Conservation (phyloP, 2,888 invertebrate genomes). For the Schizaphis graminum region DNA sequence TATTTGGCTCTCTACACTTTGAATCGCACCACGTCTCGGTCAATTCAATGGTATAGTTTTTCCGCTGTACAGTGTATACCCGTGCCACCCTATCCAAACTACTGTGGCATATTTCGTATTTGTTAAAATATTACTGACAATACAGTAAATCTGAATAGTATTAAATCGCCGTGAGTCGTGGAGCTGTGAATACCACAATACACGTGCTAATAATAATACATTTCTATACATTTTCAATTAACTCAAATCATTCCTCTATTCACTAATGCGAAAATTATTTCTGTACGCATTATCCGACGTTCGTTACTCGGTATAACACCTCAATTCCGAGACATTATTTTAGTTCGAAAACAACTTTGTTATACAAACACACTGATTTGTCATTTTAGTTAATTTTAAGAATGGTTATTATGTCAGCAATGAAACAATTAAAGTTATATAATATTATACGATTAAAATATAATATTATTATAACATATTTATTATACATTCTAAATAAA, state of each 20-base stretch:
- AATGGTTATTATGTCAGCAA: neutral
- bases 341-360: neutral
- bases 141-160: neutral
- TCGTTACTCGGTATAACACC: neutral
- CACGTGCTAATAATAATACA: neutral
- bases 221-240: neutral
- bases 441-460: no score
- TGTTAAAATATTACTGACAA: neutral
- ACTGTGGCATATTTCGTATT: neutral
- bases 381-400: neutral
- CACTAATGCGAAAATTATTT: neutral
- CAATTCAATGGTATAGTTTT: neutral
- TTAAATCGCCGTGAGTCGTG: neutral
- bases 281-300: neutral
- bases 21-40: neutral
- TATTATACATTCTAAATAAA: no score
- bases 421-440: no score
- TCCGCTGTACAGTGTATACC: neutral
- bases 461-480: no score
- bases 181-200: neutral
- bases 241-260: neutral
- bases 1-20: neutral
- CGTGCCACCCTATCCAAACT: neutral
- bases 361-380: neutral
- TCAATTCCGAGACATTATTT: neutral